Evolutionary conservation across 2,113 vertebrate species (phyloP).

Genomic region (Callithrix jacchus): DNA sequence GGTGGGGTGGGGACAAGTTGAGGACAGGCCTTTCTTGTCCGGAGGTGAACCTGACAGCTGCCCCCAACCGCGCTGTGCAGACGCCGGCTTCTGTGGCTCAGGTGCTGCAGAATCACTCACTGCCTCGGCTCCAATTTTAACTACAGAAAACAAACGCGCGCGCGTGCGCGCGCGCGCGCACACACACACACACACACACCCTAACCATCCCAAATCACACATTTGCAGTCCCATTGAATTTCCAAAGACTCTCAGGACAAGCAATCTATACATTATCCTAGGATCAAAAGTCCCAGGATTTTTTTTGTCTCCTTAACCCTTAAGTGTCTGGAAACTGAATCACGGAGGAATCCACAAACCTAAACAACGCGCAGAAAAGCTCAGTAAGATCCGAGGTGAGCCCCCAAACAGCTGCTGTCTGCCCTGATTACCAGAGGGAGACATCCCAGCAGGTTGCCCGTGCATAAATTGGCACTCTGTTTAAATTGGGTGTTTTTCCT

Average conservation of each 20-base stretch:
- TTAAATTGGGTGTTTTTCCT: background rate
- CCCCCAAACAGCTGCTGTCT: background rate
- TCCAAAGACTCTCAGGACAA: background rate
- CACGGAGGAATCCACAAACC: fast-evolving
- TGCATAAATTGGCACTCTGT: constrained; percentile 20
- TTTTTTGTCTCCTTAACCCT: background rate
- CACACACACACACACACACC: no score
- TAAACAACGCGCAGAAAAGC: fast-evolving
- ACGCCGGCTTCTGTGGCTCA: fast-evolving
- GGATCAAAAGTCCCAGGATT: background rate
- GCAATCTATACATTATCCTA: background rate
- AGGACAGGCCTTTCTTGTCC: background rate
- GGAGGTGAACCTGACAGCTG: fast-evolving
- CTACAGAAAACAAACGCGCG: background rate
- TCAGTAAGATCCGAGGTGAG: fast-evolving
- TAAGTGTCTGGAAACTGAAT: fast-evolving
- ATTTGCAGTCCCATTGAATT: background rate
- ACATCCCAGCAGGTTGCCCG: background rate
- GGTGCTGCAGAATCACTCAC: background rate
- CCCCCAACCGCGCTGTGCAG: fast-evolving
- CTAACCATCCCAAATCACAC: background rate
- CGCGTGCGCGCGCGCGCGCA: no score
- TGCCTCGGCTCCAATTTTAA: fast-evolving
- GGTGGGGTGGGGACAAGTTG: fast-evolving
- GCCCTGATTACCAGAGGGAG: background rate